These are phyloP conservation scores for Noctua pronuba DNA, from an alignment of 2,888 invertebrate genomes.

Conservation along the genomic window DNA sequence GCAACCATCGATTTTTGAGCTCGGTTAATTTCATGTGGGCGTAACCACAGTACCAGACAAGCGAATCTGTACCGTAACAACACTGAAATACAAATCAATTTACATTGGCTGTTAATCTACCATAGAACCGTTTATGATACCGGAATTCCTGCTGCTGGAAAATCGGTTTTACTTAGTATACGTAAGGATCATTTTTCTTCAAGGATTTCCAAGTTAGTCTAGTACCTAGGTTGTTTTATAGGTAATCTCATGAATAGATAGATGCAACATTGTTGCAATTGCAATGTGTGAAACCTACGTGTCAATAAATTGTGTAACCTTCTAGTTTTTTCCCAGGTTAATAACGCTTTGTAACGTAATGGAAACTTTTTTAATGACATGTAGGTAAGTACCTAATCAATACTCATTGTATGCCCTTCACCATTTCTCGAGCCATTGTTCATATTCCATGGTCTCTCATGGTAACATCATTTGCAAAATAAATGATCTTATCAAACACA, in stretches of 20 bases:
- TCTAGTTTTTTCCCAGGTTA: conserved; percentile 46
- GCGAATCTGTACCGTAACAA: conserved; percentile 38
- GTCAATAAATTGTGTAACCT: conserved; percentile 44
- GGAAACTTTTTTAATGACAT: conserved; percentile 13
- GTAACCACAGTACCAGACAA: conserved; percentile 14
- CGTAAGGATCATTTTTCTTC: conserved; percentile 45
- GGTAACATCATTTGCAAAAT: not conserved
- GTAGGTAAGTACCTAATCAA: not conserved
- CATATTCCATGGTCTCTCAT: not conserved
- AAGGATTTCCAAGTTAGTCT: conserved; percentile 2
- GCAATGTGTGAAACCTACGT: conserved; percentile 26
- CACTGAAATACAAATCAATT: conserved; percentile 7
- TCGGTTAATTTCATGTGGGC: conserved; percentile 24
- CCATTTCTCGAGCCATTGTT: conserved; percentile 10
- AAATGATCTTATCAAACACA: not conserved
- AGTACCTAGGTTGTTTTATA: conserved; percentile 46
- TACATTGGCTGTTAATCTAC: conserved; percentile 5
- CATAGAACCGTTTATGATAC: conserved; percentile 34
- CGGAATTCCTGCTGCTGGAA: conserved; percentile 34
- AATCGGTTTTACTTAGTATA: conserved; percentile 39
- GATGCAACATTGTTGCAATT: conserved; percentile 56
- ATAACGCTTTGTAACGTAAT: conserved; percentile 16
- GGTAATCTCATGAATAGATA: conserved; percentile 53
- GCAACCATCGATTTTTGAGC: conserved; percentile 63
- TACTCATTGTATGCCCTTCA: not conserved